phyloP scores from a whole-genome alignment of 2,797 vertebrate genomes.

The Bovichtus diacanthus region DNA sequence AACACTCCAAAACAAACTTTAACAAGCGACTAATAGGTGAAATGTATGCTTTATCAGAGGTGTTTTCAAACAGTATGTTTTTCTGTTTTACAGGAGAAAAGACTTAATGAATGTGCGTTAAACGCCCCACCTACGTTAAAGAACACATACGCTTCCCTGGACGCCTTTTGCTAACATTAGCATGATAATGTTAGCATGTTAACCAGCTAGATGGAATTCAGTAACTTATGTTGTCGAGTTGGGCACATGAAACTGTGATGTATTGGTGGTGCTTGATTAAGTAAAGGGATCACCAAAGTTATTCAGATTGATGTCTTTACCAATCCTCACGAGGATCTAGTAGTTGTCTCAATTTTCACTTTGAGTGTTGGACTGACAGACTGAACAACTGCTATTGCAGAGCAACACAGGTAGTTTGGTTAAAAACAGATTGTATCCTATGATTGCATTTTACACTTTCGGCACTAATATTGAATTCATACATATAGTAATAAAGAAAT shows the following conservation, averaged over 20 bases:
- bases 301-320: background rate
- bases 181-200: background rate
- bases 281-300: no score
- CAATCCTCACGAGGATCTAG: background rate
- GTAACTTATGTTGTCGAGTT: background rate
- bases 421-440: background rate
- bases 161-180: background rate
- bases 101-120: background rate
- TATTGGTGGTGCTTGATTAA: background rate
- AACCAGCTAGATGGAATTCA: background rate
- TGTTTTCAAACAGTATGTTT: background rate
- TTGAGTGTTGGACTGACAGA: background rate
- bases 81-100: background rate
- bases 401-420: background rate
- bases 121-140: background rate
- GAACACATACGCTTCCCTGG: background rate
- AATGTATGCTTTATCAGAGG: background rate
- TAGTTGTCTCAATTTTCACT: background rate
- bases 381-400: background rate
- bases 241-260: no score
- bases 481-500: background rate
- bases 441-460: background rate
- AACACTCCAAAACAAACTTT: background rate
- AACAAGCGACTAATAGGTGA: background rate
- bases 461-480: background rate